A percentile compares a stretch with the other conserved stretches of the same genome.
phyloP scores from a whole-genome alignment of 2,113 vertebrate species.

The Saiga tatarica region DNA sequence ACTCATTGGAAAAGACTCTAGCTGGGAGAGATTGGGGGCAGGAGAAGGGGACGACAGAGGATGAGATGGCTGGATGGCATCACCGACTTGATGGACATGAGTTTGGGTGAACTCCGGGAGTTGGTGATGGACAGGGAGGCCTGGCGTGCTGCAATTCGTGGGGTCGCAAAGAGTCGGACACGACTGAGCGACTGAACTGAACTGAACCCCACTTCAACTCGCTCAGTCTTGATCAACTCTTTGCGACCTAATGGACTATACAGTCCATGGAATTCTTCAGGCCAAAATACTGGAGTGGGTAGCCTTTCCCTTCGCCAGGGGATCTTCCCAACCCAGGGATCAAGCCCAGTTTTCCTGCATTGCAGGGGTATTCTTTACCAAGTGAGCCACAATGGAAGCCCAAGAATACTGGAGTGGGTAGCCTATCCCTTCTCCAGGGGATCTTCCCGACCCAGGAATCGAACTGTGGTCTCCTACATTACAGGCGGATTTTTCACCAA shows the following conservation, averaged over 20 bases:
- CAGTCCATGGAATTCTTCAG: neutral
- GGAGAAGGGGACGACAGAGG: too few relatives aligned
- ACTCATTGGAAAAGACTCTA: too few relatives aligned
- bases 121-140: too few relatives aligned
- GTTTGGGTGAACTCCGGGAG: too few relatives aligned
- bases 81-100: too few relatives aligned
- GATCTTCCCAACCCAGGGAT: neutral
- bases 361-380: neutral
- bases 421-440: neutral
- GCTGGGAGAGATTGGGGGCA: too few relatives aligned
- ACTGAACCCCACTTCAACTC: neutral
- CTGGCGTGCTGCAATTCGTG: too few relatives aligned
- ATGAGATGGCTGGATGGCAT: too few relatives aligned
- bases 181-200: too few relatives aligned
- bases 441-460: neutral
- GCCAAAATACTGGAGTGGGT: neutral
- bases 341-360: neutral
- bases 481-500: neutral
- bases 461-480: neutral
- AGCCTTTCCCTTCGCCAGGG: neutral
- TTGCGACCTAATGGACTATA: neutral
- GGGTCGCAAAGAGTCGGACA: too few relatives aligned
- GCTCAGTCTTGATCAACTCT: neutral
- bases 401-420: neutral
- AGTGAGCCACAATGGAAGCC: neutral